Evolutionary conservation across 1,140 invertebrate genomes (phyloP).

Genomic region (Aleiodes sp.): DNA sequence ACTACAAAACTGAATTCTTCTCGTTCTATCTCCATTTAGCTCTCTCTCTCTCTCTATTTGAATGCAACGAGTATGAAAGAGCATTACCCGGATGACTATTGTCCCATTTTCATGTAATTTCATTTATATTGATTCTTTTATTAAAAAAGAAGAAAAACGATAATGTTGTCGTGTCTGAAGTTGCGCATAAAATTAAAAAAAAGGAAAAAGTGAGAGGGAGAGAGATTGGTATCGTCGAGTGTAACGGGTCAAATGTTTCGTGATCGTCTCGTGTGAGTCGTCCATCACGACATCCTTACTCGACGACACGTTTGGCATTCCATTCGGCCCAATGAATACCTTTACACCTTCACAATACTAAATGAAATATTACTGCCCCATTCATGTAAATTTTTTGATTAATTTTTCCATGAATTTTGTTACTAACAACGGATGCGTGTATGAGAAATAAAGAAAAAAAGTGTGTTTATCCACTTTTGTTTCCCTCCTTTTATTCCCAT

Average conservation of each 20-base stretch:
- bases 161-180: background rate
- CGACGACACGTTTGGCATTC: slow-evolving; percentile 18
- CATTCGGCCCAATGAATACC: slow-evolving; percentile 4
- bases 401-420: background rate
- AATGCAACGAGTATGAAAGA: slow-evolving; percentile 4
- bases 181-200: slow-evolving; percentile 30
- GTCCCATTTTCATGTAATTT: slow-evolving; percentile 4
- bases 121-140: background rate
- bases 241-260: slow-evolving; percentile 41
- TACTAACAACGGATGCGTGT: no score
- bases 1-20: slow-evolving; percentile 6
- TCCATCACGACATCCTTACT: slow-evolving; percentile 33
- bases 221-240: slow-evolving; percentile 36
- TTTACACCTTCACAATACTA: background rate
- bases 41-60: background rate
- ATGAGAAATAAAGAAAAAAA: no score
- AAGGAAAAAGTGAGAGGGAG: slow-evolving; percentile 28
- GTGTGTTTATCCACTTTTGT: no score
- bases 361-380: background rate
- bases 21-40: no score
- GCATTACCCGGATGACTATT: slow-evolving; percentile 28
- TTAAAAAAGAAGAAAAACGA: background rate
- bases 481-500: no score
- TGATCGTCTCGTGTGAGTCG: slow-evolving; percentile 37
- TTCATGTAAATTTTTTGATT: background rate